These are phyloP conservation scores for Bugula neritina DNA, from an alignment of 2,888 invertebrate species.

Conservation along the genomic window DNA sequence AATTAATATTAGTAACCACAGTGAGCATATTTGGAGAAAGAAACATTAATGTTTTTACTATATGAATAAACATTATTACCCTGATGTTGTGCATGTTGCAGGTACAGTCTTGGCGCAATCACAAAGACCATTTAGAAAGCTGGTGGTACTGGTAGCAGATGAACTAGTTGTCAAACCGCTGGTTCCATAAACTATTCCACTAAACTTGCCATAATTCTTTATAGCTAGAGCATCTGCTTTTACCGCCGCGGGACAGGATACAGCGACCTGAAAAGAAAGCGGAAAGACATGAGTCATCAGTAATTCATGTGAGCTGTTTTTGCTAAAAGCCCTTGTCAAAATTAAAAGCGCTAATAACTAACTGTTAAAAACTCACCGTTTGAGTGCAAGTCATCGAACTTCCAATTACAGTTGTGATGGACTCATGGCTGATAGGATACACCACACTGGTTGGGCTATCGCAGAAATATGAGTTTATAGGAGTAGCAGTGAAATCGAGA, in stretches of 20 bases:
- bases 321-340: too few relatives aligned
- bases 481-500: not conserved
- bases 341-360: too few relatives aligned
- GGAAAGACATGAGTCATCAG: too few relatives aligned
- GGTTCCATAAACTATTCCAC: not conserved
- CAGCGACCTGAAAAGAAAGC: not conserved
- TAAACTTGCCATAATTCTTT: not conserved
- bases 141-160: not conserved
- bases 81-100: not conserved
- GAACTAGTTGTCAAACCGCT: not conserved
- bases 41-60: too few relatives aligned
- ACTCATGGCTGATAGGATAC: not conserved
- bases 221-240: not conserved
- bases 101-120: not conserved
- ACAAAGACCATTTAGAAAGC: not conserved
- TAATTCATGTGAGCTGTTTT: too few relatives aligned
- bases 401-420: not conserved
- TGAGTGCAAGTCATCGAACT: not conserved
- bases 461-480: not conserved
- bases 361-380: too few relatives aligned
- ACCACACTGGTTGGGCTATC: not conserved
- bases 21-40: too few relatives aligned
- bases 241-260: not conserved
- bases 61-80: too few relatives aligned
- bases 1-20: too few relatives aligned